Evolutionary conservation across 37 sponge, comb jelly and placozoan species (phyloP).

Genomic region (Halisarca cf. caerulea): DNA sequence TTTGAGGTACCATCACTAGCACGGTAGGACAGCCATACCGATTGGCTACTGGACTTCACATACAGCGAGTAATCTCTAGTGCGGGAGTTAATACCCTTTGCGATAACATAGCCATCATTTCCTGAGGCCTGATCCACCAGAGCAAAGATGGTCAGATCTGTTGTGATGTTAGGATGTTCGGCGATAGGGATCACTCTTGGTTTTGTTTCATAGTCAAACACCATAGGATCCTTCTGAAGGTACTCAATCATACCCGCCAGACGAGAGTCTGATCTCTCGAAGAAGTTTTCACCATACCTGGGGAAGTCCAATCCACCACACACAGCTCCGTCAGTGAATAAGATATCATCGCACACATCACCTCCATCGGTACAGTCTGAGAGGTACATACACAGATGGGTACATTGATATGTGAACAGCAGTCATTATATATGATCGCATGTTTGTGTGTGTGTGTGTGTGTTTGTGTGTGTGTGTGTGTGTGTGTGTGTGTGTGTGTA

Average conservation of each 20-base stretch:
- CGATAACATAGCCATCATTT: slow-evolving; percentile 80
- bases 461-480: slow-evolving; percentile 5
- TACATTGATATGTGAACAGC: neutral
- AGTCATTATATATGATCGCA: neutral
- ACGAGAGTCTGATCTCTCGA: neutral
- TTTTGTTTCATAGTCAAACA: slow-evolving; percentile 8
- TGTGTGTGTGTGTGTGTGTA: slow-evolving; percentile 26
- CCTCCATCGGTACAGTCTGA: too few species aligned
- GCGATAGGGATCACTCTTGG: slow-evolving; percentile 11
- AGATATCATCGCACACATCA: too few species aligned
- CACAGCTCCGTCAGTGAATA: neutral
- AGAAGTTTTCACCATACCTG: slow-evolving; percentile 6
- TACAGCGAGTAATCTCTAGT: slow-evolving; percentile 82
- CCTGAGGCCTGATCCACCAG: slow-evolving; percentile 54
- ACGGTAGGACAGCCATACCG: slow-evolving; percentile 67
- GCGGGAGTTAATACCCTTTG: slow-evolving; percentile 60
- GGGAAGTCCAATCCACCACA: slow-evolving; percentile 11
- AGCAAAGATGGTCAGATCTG: slow-evolving; percentile 76
- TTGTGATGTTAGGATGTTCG: slow-evolving; percentile 40
- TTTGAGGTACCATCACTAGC: slow-evolving; percentile 29
- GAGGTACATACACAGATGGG: too few species aligned
- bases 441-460: slow-evolving; percentile 25
- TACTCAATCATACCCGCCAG: slow-evolving; percentile 8
- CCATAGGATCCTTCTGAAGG: slow-evolving; percentile 39
- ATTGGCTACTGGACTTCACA: slow-evolving; percentile 47